Evolutionary conservation across 2,888 invertebrate species (phyloP), one percentile per base, ranked within the genome.

Genomic region (Nemurella pictetii): DNA sequence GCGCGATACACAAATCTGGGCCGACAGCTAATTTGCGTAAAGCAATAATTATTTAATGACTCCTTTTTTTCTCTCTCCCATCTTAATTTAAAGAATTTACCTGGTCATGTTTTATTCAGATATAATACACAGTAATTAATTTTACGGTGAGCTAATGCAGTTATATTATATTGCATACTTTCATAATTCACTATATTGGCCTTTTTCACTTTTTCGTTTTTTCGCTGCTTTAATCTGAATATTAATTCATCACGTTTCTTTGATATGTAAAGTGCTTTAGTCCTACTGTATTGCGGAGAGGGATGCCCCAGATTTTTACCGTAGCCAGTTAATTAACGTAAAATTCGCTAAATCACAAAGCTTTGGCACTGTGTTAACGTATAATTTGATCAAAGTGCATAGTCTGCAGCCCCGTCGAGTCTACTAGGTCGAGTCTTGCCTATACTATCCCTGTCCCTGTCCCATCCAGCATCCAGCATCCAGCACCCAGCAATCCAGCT

Each of bases 281-380:
- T 75, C 75, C 75, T 75, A 75, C 75, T 75, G 75, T 75, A 28
- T 75, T 55, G 55, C 55, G 20, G 5, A 55, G 55, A 55, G 55
- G 26, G 28, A 28, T 75, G 75, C 28, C 75, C 28, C 75, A 75
- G 75, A 75, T 75, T 75, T 75, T 27, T 27, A 75, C 75, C 75
- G 75, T 75, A 27, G 27, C 75, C 75, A 75, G 27, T 75, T 75
- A 75, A 75, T 75, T 75, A 75, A 75, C 27, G 75, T 75, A 75
- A 75, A 75, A 75, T 26, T 73, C n/a, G 75, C 28, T 75, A 75
- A 75, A 75, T 75, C 75, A 75, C 75, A 75, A 75, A 75, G 75
- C 75, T 75, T 75, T 75, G 75, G 75, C 75, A 75, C 75, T 20
- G 27, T 28, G 28, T 75, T 4, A 75, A 4, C 28, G 55, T 55